These are phyloP conservation scores for Saccopteryx bilineata DNA, from an alignment of 2,113 vertebrate genomes.

Conservation along the genomic window DNA sequence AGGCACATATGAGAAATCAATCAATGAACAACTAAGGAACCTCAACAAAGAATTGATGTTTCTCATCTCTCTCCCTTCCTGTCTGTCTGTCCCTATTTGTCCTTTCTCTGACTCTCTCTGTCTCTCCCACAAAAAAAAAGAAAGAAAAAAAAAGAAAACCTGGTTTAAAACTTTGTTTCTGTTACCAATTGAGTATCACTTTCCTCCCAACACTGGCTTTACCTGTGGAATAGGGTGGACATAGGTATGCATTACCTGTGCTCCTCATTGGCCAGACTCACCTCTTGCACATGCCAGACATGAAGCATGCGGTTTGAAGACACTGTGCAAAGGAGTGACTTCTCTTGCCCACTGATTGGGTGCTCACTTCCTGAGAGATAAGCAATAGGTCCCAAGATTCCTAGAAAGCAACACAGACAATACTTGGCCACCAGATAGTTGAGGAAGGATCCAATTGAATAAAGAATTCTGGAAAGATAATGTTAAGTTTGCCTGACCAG, in stretches of 20 bases:
- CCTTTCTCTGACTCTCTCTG: no score
- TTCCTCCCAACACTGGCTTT: neutral
- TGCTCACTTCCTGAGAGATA: slow-evolving; percentile 14
- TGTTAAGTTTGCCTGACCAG: neutral
- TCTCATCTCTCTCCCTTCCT: no score
- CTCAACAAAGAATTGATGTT: no score
- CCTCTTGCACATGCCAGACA: slow-evolving; percentile 45
- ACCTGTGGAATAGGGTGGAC: neutral
- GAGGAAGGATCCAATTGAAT: neutral
- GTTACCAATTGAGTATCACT: neutral
- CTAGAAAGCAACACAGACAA: slow-evolving; percentile 20
- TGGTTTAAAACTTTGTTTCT: neutral
- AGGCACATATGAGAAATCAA: no score
- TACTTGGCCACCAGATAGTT: neutral
- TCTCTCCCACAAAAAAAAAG: no score
- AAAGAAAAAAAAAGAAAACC: neutral
- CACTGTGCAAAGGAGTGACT: neutral
- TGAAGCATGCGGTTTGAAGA: neutral
- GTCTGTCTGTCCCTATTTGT: no score
- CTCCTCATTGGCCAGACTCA: neutral
- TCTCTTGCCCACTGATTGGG: neutral
- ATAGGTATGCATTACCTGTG: accelerated
- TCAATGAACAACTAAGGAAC: no score
- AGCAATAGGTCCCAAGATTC: neutral
- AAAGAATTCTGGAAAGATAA: neutral